A percentile compares a stretch with the other conserved stretches of the same genome.
Evolutionary conservation across 2,797 vertebrate species (phyloP).

Genomic region (Buphagus erythrorhynchus): DNA sequence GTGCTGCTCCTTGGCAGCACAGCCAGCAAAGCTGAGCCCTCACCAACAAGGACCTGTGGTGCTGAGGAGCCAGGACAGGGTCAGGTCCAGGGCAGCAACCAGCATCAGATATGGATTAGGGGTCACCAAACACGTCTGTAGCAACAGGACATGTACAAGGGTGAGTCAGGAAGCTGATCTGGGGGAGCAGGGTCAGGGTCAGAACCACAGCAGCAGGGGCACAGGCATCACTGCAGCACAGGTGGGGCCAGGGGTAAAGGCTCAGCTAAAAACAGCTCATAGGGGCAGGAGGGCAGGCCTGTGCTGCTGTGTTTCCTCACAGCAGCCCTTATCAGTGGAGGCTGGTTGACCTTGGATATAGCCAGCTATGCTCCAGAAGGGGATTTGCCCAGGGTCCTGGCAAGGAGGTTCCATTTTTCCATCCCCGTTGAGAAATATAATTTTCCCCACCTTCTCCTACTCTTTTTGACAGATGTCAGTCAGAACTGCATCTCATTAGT

Average conservation of each 20-base stretch:
- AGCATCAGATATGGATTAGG: fast-evolving
- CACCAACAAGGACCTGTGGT: fast-evolving
- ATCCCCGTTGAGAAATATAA: neutral
- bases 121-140: neutral
- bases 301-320: neutral
- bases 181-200: neutral
- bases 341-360: neutral
- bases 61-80: neutral
- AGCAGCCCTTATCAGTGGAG: neutral
- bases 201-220: fast-evolving
- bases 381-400: neutral
- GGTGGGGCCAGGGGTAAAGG: neutral
- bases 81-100: fast-evolving
- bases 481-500: neutral
- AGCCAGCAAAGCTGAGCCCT: neutral
- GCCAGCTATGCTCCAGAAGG: neutral
- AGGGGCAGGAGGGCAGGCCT: neutral
- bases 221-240: neutral
- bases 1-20: neutral
- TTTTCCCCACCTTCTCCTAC: neutral
- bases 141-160: neutral
- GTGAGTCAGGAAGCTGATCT: neutral
- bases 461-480: neutral
- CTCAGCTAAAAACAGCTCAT: neutral
- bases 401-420: neutral